A percentile compares a stretch with the other conserved stretches of the same genome.
Evolutionary conservation across 2,113 vertebrate genomes (phyloP).

Genomic region (Etia nguti): DNA sequence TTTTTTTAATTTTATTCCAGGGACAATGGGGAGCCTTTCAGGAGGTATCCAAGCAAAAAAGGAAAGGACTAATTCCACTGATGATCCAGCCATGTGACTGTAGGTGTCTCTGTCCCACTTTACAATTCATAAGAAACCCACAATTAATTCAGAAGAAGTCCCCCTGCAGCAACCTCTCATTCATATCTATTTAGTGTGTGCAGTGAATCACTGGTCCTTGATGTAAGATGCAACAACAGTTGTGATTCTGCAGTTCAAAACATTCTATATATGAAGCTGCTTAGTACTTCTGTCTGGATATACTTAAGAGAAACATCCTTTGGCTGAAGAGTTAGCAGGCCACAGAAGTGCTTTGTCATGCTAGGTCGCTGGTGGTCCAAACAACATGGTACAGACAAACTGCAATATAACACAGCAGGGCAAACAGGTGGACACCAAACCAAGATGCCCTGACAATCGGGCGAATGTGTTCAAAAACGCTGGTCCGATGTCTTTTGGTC

Average conservation of each 20-base stretch:
- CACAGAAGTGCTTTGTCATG: slow-evolving; percentile 23
- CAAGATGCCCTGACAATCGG: not conserved
- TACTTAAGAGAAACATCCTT: not conserved
- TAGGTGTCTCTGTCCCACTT: not conserved
- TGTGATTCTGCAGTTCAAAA: not conserved
- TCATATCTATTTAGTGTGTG: not conserved
- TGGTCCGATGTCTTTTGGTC: not conserved
- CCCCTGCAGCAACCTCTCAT: not conserved
- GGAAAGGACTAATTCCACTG: not conserved
- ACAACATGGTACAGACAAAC: not conserved
- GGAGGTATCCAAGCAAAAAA: not conserved
- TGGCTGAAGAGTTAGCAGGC: not conserved
- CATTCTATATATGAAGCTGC: not conserved
- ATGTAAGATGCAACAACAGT: not conserved
- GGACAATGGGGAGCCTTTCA: not conserved
- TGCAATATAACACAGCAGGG: not conserved
- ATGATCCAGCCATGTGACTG: not conserved
- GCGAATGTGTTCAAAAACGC: not conserved
- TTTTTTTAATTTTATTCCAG: not conserved
- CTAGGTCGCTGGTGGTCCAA: not conserved
- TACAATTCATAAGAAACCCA: not conserved
- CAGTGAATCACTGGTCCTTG: not conserved
- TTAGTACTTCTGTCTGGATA: not conserved
- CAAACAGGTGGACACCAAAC: not conserved
- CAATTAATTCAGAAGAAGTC: not conserved